These are phyloP conservation scores for Meandrusa payeni DNA, from an alignment of 2,888 invertebrate genomes.

Conservation along the genomic window DNA sequence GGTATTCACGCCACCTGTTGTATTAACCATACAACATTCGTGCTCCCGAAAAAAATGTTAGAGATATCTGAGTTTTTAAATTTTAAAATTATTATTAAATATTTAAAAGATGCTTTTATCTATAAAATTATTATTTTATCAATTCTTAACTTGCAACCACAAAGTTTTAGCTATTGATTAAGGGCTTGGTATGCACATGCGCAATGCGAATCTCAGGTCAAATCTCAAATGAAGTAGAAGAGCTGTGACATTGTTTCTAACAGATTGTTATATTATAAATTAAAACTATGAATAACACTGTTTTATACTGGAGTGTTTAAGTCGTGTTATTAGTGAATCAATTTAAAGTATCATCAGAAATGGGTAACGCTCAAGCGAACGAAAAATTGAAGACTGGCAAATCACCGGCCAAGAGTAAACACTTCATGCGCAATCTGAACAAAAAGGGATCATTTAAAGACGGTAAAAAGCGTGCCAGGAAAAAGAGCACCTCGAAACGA, in stretches of 20 bases:
- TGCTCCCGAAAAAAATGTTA: too few species aligned
- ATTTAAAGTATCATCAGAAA: slow-evolving; percentile 41
- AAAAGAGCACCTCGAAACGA: slow-evolving; percentile 63
- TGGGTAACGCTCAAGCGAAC: slow-evolving; percentile 80
- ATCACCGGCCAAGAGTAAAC: slow-evolving; percentile 80
- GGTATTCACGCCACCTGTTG: slow-evolving; percentile 18
- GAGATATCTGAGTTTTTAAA: too few species aligned
- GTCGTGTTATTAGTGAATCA: slow-evolving; percentile 3
- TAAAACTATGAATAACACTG: background rate
- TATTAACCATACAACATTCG: too few species aligned
- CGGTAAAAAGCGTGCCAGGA: slow-evolving; percentile 64
- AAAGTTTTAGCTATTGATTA: slow-evolving; percentile 17
- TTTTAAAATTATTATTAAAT: too few species aligned
- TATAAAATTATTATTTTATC: too few species aligned
- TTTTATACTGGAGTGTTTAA: slow-evolving; percentile 5
- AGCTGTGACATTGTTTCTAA: slow-evolving; percentile 49
- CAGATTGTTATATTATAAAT: slow-evolving; percentile 26
- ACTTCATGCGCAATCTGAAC: slow-evolving; percentile 76
- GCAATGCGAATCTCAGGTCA: slow-evolving; percentile 23
- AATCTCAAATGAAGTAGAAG: slow-evolving; percentile 29
- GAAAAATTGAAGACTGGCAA: slow-evolving; percentile 76
- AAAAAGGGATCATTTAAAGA: slow-evolving; percentile 65
- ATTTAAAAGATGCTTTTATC: too few species aligned
- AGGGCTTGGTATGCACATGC: background rate
- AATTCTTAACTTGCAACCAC: too few species aligned